Percentiles rank a stretch among this genome's conserved stretches.
Conservation (phyloP, 2,113 vertebrate species). For the Chinchilla lanigera region DNA sequence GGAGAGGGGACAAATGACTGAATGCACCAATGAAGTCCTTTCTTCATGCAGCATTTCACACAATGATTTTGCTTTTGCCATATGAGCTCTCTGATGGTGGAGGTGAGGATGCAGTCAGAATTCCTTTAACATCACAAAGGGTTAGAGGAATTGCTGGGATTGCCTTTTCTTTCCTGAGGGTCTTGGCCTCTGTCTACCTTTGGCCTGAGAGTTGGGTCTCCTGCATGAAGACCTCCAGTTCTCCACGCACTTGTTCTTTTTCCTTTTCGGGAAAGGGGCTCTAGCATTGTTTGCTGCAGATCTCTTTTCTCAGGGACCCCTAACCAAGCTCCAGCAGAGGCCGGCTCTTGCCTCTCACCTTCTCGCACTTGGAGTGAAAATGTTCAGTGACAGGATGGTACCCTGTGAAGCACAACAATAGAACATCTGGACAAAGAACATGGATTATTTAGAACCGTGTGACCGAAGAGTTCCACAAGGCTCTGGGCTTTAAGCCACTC, state of each 20-base stretch:
- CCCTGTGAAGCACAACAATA: background rate
- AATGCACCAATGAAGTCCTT: background rate
- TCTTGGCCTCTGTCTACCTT: background rate
- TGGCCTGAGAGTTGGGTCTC: background rate
- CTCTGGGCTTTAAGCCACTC: background rate
- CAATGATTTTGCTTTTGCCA: background rate
- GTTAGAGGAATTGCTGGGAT: background rate
- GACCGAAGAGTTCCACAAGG: background rate
- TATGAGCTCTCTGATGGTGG: background rate
- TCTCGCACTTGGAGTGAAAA: background rate
- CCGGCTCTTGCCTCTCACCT: background rate
- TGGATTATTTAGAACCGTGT: background rate
- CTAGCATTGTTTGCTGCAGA: background rate
- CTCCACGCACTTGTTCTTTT: background rate
- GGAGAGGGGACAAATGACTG: background rate
- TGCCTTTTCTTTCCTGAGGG: background rate
- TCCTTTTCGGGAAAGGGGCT: background rate
- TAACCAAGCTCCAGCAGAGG: accelerated
- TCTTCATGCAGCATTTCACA: background rate
- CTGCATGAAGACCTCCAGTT: background rate
- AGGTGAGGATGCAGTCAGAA: background rate
- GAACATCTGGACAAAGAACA: background rate
- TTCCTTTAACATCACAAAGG: background rate
- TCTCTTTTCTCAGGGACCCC: background rate
- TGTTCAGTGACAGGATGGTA: background rate